Conservation (phyloP, 1,140 invertebrate species). For the Paralvinella palmiformis region DNA sequence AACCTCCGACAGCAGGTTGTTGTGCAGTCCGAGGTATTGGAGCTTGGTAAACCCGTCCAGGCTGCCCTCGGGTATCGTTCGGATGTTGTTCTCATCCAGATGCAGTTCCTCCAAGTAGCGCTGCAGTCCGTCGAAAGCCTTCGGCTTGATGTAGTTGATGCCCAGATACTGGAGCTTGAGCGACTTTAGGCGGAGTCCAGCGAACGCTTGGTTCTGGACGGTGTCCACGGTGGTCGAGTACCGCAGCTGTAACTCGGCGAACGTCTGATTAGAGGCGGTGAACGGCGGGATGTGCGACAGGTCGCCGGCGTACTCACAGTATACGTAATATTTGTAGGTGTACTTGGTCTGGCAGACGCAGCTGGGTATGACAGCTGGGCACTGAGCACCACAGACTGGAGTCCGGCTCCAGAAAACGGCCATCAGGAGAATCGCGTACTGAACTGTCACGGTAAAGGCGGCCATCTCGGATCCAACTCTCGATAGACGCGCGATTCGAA, state of each 20-base stretch:
- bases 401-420: no score
- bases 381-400: no score
- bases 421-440: no score
- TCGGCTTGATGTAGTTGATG: neutral
- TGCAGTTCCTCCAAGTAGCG: neutral
- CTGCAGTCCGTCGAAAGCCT: neutral
- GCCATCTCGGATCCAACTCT: no score
- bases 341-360: slow-evolving; percentile 3
- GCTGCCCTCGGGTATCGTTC: neutral
- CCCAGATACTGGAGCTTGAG: neutral
- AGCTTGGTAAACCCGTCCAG: neutral
- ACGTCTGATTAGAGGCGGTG: neutral
- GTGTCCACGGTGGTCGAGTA: neutral
- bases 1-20: neutral
- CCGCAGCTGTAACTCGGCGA: neutral
- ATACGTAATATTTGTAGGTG: neutral
- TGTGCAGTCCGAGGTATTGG: slow-evolving; percentile 1
- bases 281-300: neutral
- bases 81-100: neutral
- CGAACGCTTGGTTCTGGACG: neutral
- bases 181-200: neutral
- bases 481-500: no score
- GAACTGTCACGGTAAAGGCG: no score
- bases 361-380: neutral
- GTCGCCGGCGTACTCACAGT: neutral